These are phyloP conservation scores for Ischnus inquisitorius DNA, from an alignment of 2,888 invertebrate species.

Conservation along the genomic window DNA sequence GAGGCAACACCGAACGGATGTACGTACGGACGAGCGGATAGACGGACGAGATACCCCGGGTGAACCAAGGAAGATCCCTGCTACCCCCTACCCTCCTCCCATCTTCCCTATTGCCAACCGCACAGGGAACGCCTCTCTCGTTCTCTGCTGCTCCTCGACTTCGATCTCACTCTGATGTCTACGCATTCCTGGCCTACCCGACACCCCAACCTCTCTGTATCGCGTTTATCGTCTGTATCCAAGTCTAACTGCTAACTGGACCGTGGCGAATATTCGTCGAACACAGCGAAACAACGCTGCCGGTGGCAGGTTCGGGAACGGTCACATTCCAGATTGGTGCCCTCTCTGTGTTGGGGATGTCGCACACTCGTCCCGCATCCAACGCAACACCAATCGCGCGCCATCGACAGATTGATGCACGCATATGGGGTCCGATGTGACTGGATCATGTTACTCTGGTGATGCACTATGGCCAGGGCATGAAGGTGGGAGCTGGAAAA, in stretches of 20 bases:
- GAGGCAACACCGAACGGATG: slow-evolving; percentile 67
- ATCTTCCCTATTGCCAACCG: slow-evolving; percentile 18
- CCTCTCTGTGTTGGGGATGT: background rate
- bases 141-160: slow-evolving; percentile 30
- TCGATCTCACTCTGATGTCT: slow-evolving; percentile 39
- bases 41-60: slow-evolving; percentile 64
- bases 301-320: slow-evolving; percentile 3
- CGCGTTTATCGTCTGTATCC: background rate
- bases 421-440: background rate
- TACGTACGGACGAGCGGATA: slow-evolving; percentile 60
- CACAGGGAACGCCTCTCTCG: slow-evolving; percentile 35
- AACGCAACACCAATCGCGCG: background rate
- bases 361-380: background rate
- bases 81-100: slow-evolving; percentile 14
- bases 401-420: slow-evolving; percentile 1
- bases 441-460: background rate
- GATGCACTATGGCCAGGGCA: background rate
- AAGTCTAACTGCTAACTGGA: background rate
- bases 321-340: background rate
- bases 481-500: background rate
- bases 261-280: background rate
- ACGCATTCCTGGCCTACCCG: slow-evolving; percentile 20
- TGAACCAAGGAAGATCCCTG: slow-evolving; percentile 61
- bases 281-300: background rate
- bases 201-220: slow-evolving; percentile 30